Evolutionary conservation across 2,113 vertebrate genomes (phyloP), one percentile per base, ranked within the genome.

Genomic region (Poicephalus gulielmi): DNA sequence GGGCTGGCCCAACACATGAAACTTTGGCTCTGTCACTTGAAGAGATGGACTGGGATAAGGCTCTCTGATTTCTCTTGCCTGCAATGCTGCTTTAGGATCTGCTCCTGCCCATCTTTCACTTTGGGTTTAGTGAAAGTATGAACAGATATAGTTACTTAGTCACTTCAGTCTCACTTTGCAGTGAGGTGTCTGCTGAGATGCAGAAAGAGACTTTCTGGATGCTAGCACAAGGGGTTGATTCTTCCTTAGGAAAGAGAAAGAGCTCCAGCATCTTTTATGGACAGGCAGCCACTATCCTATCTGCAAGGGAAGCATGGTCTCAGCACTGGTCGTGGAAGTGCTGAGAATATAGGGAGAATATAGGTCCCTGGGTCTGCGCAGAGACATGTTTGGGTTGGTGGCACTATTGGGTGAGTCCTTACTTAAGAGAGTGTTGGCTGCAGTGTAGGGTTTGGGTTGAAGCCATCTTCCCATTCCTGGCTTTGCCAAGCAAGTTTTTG

Each of bases 311-410:
- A 44, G 23, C 0, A 0, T n/a, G 50, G 35, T 35, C 33, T 76
- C 67, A 55, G 4, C 0, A 0, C 22, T 44, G 46, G 28, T 20
- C 4, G 1, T 1, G 1, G 37, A 35, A 35, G 35, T 35, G 35
- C 35, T 35, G 35, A 35, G 35, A 35, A 35, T 35, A 35, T 35
- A 35, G 20, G 57, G 17, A 83, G 35, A 25, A 76, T 50, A 18
- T 27, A 0, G 0, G 20, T 79, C 39, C 27, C 49, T 47, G 24
- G 20, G 17, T 33, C 50, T 86, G 18, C 28, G 28, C 13, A 46
- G 41, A 75, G 17, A 43, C 12, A 20, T 24, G 23, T 22, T 59
- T 35, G 53, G 10, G 27, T 47, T 39, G 9, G 31, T 33, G 44
- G 37, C 67, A 50, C n/a, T n/a, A 10, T 15, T 2, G 12, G 8